A percentile compares a stretch with the other conserved stretches of the same genome.
Evolutionary conservation across 92 coral and sea anemone species (phyloP).

Genomic region (Porites divaricata): DNA sequence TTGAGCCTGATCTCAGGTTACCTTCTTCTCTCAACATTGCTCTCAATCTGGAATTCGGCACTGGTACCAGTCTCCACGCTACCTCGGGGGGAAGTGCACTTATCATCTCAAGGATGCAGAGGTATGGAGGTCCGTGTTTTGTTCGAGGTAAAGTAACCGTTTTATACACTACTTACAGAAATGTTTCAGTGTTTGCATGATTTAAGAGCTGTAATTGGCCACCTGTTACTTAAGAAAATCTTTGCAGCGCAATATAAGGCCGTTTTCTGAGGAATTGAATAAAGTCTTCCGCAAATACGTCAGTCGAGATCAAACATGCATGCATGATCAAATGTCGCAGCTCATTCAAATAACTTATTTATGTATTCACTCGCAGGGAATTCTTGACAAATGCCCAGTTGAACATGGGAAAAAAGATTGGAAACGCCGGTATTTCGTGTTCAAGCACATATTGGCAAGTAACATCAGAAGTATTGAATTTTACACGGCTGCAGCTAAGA

Average conservation of each 20-base stretch:
- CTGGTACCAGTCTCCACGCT: slow-evolving; percentile 2
- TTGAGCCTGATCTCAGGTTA: no score
- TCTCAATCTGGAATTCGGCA: background rate
- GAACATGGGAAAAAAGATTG: slow-evolving; percentile 91
- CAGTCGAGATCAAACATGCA: background rate
- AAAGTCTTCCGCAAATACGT: background rate
- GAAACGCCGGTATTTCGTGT: slow-evolving; percentile 93
- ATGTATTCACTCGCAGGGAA: slow-evolving; percentile 62
- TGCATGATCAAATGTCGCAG: slow-evolving; percentile 11
- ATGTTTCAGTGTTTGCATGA: background rate
- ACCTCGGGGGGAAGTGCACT: background rate
- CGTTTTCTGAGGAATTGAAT: background rate
- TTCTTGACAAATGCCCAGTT: slow-evolving; percentile 79
- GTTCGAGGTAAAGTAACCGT: slow-evolving; percentile 26
- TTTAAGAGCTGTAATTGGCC: background rate
- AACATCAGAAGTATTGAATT: slow-evolving; percentile 85
- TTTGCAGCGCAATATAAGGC: background rate
- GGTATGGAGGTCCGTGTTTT: slow-evolving; percentile 40
- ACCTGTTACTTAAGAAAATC: background rate
- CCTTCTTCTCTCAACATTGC: no score
- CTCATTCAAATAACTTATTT: background rate
- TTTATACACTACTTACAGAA: background rate
- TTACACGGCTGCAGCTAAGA: slow-evolving; percentile 76
- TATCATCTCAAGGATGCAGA: slow-evolving; percentile 9
- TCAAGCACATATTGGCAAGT: slow-evolving; percentile 86